Conservation (phyloP, 2,888 invertebrate species). For the Lithosia quadra region DNA sequence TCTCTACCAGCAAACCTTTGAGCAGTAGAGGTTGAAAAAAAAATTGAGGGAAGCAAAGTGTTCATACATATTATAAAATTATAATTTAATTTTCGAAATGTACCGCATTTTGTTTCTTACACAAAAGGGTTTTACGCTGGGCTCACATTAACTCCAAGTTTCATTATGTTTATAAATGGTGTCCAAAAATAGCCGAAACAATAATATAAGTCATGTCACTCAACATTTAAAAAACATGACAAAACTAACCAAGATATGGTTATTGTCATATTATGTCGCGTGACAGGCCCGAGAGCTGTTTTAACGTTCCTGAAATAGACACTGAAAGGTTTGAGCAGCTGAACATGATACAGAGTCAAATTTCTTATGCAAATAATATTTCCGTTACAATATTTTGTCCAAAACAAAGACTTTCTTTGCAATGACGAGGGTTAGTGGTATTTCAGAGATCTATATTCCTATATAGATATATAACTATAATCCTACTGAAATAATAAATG, state of each 20-base stretch:
- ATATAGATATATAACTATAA: too few species aligned
- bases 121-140: not conserved
- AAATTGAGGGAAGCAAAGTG: too few species aligned
- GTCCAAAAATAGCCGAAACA: conserved; percentile 58
- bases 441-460: too few species aligned
- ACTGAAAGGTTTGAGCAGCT: conserved; percentile 59
- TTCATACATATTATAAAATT: too few species aligned
- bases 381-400: conserved; percentile 39
- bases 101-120: conserved; percentile 20
- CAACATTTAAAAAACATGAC: conserved; percentile 57
- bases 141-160: not conserved
- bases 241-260: conserved; percentile 69
- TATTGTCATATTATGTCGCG: conserved; percentile 74
- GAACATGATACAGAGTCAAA: conserved; percentile 44
- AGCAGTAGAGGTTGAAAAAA: too few species aligned
- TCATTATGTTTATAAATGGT: conserved; percentile 24
- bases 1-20: too few species aligned
- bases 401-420: conserved; percentile 44
- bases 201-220: conserved; percentile 65
- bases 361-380: conserved; percentile 47
- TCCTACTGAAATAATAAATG: not conserved
- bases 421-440: not conserved
- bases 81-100: too few species aligned
- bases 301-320: conserved; percentile 63
- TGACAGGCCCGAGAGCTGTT: conserved; percentile 68